Conservation (phyloP, 2,113 vertebrate species). For the Alouatta palliata region DNA sequence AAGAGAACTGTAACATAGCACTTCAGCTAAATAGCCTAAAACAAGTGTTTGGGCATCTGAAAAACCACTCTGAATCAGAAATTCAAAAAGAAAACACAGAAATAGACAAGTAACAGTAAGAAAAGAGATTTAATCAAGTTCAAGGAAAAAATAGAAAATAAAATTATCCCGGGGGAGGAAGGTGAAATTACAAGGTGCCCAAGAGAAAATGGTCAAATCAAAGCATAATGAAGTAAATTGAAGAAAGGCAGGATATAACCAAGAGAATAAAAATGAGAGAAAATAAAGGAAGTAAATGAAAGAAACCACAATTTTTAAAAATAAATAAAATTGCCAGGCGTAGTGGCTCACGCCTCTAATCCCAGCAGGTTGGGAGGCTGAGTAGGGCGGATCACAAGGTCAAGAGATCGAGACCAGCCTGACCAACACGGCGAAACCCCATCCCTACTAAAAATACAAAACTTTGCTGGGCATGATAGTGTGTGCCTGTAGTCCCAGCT, state of each 20-base stretch:
- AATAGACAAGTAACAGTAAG: not conserved
- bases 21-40: not conserved
- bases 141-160: not conserved
- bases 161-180: not conserved
- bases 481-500: too few species aligned
- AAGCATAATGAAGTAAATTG: not conserved
- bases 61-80: not conserved
- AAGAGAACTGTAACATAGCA: not conserved
- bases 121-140: not conserved
- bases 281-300: too few species aligned
- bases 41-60: not conserved
- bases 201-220: not conserved
- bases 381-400: too few species aligned
- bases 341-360: too few species aligned
- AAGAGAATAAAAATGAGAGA: not conserved
- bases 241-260: not conserved
- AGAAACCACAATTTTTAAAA: too few species aligned
- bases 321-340: too few species aligned
- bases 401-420: too few species aligned
- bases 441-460: too few species aligned
- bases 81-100: slow-evolving; percentile 12
- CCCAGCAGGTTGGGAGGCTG: too few species aligned
- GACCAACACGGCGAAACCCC: too few species aligned
- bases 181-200: not conserved
- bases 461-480: too few species aligned